phyloP scores from a whole-genome alignment of 2,888 invertebrate species.

The Perizoma flavofasciatum region DNA sequence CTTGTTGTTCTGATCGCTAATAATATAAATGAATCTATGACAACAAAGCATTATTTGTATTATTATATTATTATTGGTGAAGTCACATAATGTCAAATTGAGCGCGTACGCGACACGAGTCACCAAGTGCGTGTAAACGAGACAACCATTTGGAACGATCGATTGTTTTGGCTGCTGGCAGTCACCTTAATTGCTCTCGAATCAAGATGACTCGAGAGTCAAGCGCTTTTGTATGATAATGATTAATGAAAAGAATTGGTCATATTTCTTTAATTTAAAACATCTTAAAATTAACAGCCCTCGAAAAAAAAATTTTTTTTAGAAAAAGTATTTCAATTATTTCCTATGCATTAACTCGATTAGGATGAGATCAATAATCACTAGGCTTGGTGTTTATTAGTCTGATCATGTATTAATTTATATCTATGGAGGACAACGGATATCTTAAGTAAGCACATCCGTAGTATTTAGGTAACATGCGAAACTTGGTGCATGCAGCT shows the following conservation, averaged over 20 bases:
- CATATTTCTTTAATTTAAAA: conserved; percentile 13
- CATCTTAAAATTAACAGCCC: neutral
- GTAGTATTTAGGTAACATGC: conserved; percentile 51
- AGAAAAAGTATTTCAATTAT: no score
- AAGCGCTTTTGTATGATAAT: conserved; percentile 58
- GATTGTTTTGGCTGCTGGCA: conserved; percentile 82
- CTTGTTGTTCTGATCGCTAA: no score
- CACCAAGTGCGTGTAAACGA: conserved; percentile 53
- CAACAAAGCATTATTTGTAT: no score
- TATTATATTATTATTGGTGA: no score
- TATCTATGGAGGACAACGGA: conserved; percentile 27
- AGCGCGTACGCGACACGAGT: conserved; percentile 30
- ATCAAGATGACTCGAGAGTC: conserved; percentile 73
- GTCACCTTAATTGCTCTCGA: conserved; percentile 80
- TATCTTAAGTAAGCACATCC: conserved; percentile 64
- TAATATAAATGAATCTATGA: no score
- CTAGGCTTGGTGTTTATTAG: no score
- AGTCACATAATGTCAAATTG: conserved; percentile 4
- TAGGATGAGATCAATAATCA: no score
- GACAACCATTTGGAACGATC: conserved; percentile 76
- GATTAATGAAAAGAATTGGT: conserved; percentile 34
- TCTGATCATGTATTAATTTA: conserved; percentile 7
- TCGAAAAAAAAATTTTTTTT: no score
- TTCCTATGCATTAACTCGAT: no score
- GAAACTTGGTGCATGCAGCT: conserved; percentile 71